Evolutionary conservation across 2,113 vertebrate genomes (phyloP).

Genomic region (Channa maculata): DNA sequence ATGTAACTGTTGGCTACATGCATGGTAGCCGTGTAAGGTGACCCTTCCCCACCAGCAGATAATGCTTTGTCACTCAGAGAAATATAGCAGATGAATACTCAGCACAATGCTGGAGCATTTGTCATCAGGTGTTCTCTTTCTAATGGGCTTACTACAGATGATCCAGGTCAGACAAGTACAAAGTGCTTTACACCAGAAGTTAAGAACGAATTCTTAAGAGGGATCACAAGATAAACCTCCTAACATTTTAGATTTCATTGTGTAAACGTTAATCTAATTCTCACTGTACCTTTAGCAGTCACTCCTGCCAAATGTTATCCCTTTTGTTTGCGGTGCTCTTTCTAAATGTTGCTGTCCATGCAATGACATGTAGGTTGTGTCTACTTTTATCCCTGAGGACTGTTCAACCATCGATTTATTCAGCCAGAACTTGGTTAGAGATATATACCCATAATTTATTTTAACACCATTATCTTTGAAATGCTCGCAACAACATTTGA

Average conservation of each 20-base stretch:
- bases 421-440: slow-evolving; percentile 20
- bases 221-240: slow-evolving; percentile 33
- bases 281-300: slow-evolving; percentile 26
- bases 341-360: neutral
- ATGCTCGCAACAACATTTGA: slow-evolving; percentile 54
- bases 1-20: slow-evolving; percentile 12
- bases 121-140: slow-evolving; percentile 76
- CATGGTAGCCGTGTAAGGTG: slow-evolving; percentile 66
- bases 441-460: slow-evolving; percentile 55
- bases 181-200: slow-evolving; percentile 44
- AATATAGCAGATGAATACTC: slow-evolving; percentile 74
- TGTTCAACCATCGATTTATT: slow-evolving; percentile 43
- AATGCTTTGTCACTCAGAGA: slow-evolving; percentile 74
- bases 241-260: slow-evolving; percentile 22
- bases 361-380: slow-evolving; percentile 6
- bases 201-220: slow-evolving; percentile 39
- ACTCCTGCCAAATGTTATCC: slow-evolving; percentile 9
- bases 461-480: slow-evolving; percentile 51
- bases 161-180: slow-evolving; percentile 70
- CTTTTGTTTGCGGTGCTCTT: slow-evolving; percentile 10
- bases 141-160: slow-evolving; percentile 72
- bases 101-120: slow-evolving; percentile 72
- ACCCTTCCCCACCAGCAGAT: slow-evolving; percentile 54
- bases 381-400: slow-evolving; percentile 14
- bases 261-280: slow-evolving; percentile 29